A percentile compares a stretch with the other conserved stretches of the same genome.
Evolutionary conservation across 1,140 invertebrate genomes (phyloP).

Genomic region (Holcopasites calliopsidis): DNA sequence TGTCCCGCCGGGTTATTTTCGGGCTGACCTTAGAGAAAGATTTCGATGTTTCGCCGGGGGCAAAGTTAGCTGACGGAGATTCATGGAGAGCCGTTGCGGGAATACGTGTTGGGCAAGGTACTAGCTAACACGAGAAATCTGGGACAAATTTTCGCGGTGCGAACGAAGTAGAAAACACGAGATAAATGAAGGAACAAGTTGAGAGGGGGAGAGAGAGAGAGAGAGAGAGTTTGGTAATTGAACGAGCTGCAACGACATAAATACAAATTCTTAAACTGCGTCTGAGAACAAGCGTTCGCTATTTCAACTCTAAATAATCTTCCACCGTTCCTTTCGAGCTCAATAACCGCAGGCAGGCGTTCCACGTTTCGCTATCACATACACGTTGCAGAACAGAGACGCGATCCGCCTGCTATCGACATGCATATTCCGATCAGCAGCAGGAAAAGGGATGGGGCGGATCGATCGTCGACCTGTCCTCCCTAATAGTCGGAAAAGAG

Average conservation of each 20-base stretch:
- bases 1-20: background rate
- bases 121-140: background rate
- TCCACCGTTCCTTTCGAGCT: background rate
- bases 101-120: background rate
- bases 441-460: background rate
- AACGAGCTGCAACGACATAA: background rate
- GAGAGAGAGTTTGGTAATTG: background rate
- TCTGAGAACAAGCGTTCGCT: background rate
- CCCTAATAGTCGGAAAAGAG: slow-evolving; percentile 31
- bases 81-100: background rate
- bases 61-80: background rate
- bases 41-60: background rate
- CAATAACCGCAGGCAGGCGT: background rate
- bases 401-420: slow-evolving; percentile 38
- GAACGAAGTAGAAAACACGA: background rate
- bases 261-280: background rate
- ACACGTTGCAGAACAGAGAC: background rate
- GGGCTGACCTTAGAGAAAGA: slow-evolving; percentile 16
- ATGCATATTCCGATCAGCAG: slow-evolving; percentile 21
- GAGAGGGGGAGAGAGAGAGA: too few species aligned
- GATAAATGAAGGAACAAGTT: background rate
- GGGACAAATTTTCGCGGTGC: slow-evolving; percentile 4
- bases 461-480: slow-evolving; percentile 44
- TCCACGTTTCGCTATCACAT: background rate
- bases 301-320: background rate